Conservation (phyloP, 2,113 vertebrate genomes). For the Pterocles burchelli region DNA sequence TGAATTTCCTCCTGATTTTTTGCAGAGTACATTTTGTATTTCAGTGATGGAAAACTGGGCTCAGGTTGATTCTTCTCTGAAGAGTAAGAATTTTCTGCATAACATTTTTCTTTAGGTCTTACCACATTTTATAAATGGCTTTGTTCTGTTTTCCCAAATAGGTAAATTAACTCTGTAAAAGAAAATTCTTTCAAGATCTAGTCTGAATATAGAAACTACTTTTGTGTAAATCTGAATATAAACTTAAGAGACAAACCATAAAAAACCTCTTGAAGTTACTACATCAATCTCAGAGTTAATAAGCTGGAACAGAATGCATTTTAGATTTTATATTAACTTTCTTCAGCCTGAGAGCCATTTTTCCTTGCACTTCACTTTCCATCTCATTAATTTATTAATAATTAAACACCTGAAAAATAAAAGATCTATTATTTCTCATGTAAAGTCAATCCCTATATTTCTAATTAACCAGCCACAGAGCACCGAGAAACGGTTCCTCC, state of each 20-base stretch:
- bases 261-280: conserved; percentile 13
- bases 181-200: conserved; percentile 3
- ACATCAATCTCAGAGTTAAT: conserved; percentile 47
- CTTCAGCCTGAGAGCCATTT: conserved; percentile 22
- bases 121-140: neutral
- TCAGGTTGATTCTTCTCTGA: neutral
- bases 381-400: conserved; percentile 68
- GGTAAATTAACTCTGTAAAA: neutral
- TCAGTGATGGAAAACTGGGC: neutral
- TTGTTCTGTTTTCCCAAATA: conserved; percentile 11
- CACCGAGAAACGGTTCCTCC: neutral
- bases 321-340: conserved; percentile 59
- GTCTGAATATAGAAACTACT: neutral
- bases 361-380: conserved; percentile 39
- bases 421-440: conserved; percentile 18
- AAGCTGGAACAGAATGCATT: conserved; percentile 35
- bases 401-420: conserved; percentile 58
- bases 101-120: neutral
- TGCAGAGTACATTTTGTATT: neutral
- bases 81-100: neutral
- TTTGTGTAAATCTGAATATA: neutral
- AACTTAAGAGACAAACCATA: neutral
- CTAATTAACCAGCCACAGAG: conserved; percentile 44
- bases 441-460: conserved; percentile 5
- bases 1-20: neutral